phyloP scores from a whole-genome alignment of 2,888 invertebrate species.

The Ptychoptera albimana region DNA sequence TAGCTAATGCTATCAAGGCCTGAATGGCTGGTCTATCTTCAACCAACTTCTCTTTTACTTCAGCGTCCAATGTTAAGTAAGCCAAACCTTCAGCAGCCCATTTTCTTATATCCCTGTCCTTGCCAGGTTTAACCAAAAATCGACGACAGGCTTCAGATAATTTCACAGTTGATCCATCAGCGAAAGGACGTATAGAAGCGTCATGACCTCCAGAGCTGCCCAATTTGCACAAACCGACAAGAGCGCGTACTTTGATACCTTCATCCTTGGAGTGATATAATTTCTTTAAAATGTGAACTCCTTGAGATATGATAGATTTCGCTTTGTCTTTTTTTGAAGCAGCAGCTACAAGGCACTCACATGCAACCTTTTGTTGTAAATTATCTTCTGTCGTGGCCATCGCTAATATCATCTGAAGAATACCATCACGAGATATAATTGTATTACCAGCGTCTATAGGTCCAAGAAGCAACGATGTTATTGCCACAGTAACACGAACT shows the following conservation, averaged over 20 bases:
- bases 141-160: slow-evolving; percentile 87
- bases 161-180: slow-evolving; percentile 85
- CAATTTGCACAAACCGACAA: slow-evolving; percentile 90
- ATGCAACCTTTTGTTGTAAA: slow-evolving; percentile 83
- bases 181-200: slow-evolving; percentile 84
- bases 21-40: slow-evolving; percentile 70
- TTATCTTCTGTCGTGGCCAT: slow-evolving; percentile 91
- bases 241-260: slow-evolving; percentile 71
- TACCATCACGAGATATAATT: slow-evolving; percentile 66
- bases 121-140: slow-evolving; percentile 74
- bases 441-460: slow-evolving; percentile 87
- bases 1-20: slow-evolving; percentile 78
- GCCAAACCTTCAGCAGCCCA: slow-evolving; percentile 97
- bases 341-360: slow-evolving; percentile 92
- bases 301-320: slow-evolving; percentile 71
- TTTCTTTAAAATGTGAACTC: slow-evolving; percentile 83
- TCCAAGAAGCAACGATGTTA: slow-evolving; percentile 78
- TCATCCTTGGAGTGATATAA: slow-evolving; percentile 84
- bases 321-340: slow-evolving; percentile 96
- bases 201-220: slow-evolving; percentile 92
- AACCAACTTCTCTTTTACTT: slow-evolving; percentile 92
- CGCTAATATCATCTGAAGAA: slow-evolving; percentile 89
- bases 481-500: slow-evolving; percentile 69
- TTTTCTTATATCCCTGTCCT: slow-evolving; percentile 75
- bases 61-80: slow-evolving; percentile 92